These are phyloP conservation scores for Aspidapion aeneum DNA, from an alignment of 2,888 invertebrate species.

Conservation along the genomic window DNA sequence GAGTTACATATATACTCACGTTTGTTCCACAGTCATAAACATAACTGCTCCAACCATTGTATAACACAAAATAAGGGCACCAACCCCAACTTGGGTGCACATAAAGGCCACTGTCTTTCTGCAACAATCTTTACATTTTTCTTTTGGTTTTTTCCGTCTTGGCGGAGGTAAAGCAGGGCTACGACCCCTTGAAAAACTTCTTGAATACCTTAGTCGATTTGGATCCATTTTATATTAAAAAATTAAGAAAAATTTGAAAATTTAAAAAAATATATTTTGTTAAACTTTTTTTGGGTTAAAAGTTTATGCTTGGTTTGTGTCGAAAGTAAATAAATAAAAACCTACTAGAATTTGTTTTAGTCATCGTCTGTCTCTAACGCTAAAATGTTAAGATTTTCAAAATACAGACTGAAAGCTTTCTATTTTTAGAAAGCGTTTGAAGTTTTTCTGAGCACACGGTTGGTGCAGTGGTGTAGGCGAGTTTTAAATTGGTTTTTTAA, in stretches of 20 bases:
- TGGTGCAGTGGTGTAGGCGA: too few relatives aligned
- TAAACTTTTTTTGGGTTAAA: too few relatives aligned
- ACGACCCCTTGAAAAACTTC: neutral
- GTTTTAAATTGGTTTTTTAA: too few relatives aligned
- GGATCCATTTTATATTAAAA: neutral
- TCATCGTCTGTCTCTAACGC: too few relatives aligned
- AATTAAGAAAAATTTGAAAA: too few relatives aligned
- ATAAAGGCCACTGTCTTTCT: slow-evolving; percentile 85
- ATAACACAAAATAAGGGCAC: slow-evolving; percentile 82
- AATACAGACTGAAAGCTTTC: neutral
- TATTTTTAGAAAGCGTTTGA: neutral
- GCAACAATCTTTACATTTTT: slow-evolving; percentile 80
- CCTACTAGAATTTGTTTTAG: too few relatives aligned
- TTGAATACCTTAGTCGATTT: neutral
- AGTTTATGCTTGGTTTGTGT: too few relatives aligned
- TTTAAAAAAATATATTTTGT: too few relatives aligned
- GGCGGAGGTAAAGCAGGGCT: neutral
- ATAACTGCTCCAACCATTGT: slow-evolving; percentile 81
- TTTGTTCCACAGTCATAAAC: slow-evolving; percentile 73
- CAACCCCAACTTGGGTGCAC: slow-evolving; percentile 91
- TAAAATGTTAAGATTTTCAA: too few relatives aligned
- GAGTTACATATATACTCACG: slow-evolving; percentile 33
- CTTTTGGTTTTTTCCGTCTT: slow-evolving; percentile 50
- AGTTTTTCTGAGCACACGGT: neutral
- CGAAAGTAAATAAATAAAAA: too few relatives aligned